Conservation (phyloP, 2,888 invertebrate species). For the Dasypogon diadema region DNA sequence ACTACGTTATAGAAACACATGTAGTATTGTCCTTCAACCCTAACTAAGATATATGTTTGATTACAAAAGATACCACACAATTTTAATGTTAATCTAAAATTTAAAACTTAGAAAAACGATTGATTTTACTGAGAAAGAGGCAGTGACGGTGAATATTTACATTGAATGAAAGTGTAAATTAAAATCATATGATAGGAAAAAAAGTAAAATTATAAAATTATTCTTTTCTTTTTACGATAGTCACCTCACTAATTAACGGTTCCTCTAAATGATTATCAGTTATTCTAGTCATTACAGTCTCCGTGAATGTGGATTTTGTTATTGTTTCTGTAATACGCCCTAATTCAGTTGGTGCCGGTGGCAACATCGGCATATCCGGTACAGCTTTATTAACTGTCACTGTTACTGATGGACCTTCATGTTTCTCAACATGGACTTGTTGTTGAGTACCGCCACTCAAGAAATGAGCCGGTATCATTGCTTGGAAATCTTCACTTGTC, state of each 20-base stretch:
- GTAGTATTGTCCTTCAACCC: no score
- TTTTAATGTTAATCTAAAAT: no score
- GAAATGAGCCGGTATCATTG: slow-evolving; percentile 94
- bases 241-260: slow-evolving; percentile 91
- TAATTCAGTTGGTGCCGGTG: slow-evolving; percentile 85
- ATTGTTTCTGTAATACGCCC: slow-evolving; percentile 94
- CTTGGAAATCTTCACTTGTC: slow-evolving; percentile 94
- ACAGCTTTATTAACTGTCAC: slow-evolving; percentile 85
- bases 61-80: no score
- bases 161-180: slow-evolving; percentile 27
- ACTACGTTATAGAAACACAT: no score
- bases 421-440: slow-evolving; percentile 67
- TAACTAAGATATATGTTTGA: no score
- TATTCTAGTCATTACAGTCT: slow-evolving; percentile 93
- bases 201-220: slow-evolving; percentile 3
- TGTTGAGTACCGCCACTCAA: slow-evolving; percentile 85
- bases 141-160: slow-evolving; percentile 37
- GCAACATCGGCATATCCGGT: slow-evolving; percentile 79
- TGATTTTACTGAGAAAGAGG: neutral
- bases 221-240: slow-evolving; percentile 61
- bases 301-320: slow-evolving; percentile 95
- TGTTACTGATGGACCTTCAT: slow-evolving; percentile 74
- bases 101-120: neutral
- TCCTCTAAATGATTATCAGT: slow-evolving; percentile 91
- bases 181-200: slow-evolving; percentile 17